phyloP scores from a whole-genome alignment of 1,140 invertebrate genomes.

The Argopecten irradians region DNA sequence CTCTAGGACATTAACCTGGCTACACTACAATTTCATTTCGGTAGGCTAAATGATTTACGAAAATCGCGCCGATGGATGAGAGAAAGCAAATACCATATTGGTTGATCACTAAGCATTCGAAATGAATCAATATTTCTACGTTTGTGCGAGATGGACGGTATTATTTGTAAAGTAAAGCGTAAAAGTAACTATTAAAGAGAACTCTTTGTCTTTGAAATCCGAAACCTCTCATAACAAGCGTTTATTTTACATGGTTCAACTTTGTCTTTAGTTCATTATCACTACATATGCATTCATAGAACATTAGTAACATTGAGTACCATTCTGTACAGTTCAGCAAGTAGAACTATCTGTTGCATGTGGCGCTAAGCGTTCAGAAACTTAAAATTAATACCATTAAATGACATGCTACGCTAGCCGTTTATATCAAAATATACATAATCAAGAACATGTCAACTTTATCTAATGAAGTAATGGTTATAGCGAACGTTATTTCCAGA shows the following conservation, averaged over 20 bases:
- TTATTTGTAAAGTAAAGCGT: not conserved
- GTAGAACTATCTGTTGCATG: too few species aligned
- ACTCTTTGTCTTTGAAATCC: not conserved
- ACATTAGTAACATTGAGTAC: not conserved
- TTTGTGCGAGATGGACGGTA: not conserved
- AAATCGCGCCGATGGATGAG: not conserved
- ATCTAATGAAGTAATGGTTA: too few species aligned
- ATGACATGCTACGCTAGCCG: too few species aligned
- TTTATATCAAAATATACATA: too few species aligned
- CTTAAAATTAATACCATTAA: too few species aligned
- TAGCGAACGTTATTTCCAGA: too few species aligned
- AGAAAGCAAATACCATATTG: not conserved
- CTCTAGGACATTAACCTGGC: not conserved
- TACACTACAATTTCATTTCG: not conserved
- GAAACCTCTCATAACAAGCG: not conserved
- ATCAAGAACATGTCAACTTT: too few species aligned
- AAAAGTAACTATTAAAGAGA: not conserved
- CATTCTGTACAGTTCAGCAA: too few species aligned
- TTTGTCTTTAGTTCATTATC: not conserved
- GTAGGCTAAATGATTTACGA: not conserved
- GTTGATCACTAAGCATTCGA: not conserved
- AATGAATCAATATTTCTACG: not conserved
- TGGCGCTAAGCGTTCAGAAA: too few species aligned
- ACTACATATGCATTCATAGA: not conserved
- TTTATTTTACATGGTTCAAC: not conserved